Conservation (phyloP, 2,113 vertebrate species). For the Cephalopholis sonnerati region DNA sequence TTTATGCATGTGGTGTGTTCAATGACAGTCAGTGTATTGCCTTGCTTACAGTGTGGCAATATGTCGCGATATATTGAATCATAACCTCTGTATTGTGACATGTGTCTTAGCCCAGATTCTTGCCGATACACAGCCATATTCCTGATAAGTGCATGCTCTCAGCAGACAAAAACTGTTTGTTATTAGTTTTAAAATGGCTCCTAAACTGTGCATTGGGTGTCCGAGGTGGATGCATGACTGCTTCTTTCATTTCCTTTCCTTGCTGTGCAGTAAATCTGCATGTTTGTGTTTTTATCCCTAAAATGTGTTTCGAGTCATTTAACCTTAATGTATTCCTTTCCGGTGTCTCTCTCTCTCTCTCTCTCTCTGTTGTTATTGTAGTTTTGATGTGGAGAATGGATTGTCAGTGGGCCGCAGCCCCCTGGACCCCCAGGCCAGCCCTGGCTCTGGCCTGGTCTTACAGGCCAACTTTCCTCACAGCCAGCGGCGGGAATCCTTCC, state of each 20-base stretch:
- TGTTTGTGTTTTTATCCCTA: background rate
- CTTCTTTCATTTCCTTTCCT: conserved; percentile 28
- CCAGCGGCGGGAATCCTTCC: conserved; percentile 93
- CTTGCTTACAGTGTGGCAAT: no score
- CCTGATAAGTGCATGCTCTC: background rate
- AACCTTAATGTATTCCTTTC: background rate
- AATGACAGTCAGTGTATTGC: no score
- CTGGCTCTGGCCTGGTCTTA: conserved; percentile 86
- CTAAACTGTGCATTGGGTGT: background rate
- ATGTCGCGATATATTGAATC: no score
- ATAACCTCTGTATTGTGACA: no score
- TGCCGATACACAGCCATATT: no score
- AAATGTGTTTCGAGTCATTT: conserved; percentile 14
- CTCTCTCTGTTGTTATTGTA: conserved; percentile 60
- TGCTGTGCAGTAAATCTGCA: background rate
- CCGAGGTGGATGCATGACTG: background rate
- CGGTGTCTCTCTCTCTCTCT: background rate
- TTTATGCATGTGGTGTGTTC: no score
- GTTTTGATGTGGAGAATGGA: conserved; percentile 96
- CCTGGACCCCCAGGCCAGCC: conserved; percentile 88
- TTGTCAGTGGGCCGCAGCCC: conserved; percentile 81
- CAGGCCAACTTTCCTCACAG: conserved; percentile 89
- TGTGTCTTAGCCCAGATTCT: no score
- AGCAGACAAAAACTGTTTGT: no score
- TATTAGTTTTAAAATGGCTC: background rate